Base-by-base conservation (phyloP, 37 sponge, comb jelly and placozoan species). In the Tethya wilhelma region DNA sequence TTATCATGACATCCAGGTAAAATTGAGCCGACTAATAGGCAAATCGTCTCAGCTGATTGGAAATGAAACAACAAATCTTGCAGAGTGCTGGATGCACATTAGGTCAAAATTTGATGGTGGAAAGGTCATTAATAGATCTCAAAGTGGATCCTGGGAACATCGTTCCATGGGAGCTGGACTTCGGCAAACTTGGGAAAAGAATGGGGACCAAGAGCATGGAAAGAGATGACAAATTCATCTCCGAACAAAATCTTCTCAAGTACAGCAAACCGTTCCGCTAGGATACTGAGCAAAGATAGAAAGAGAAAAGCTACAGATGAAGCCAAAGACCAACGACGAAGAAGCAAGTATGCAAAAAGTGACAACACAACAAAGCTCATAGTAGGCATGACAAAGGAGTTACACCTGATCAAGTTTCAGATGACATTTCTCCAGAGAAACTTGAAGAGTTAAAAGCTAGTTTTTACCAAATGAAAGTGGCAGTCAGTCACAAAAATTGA, bases 71-170 rank as follows among this genome's bases (percentile, higher is more conserved):
- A 86, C 86, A 25, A 78, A 86, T 53, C 41, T 86, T 9, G 86
- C 73, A 22, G 86, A 86, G 40, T 59, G 57, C 38, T 86, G 86
- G 86, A 78, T 86, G 86, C 79, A 86, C 20, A 68, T 84, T 0
- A 2, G 85, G 38, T 70, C 70, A 2, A 86, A 86, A 26, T 86
- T 78, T 71, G 86, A 86, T 71, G 73, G 86, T 0, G 79, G 86
- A 22, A 86, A 86, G 32, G 70, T 59, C 23, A 86, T 78, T 9
- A 86, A 78, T 28, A 34, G 86, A 30, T 69, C 64, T 0, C 86
- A 84, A 42, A 65, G 78, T 59, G 78, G 78, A 1, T 81, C 82
- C 7, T 81, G 73, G 82, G 63, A 81, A 53, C 53, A 72, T 32
- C 62, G 73, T 0, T 83, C 75, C 29, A 65, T 55, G 66, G 84